Evolutionary conservation across 2,888 invertebrate species (phyloP).

Genomic region (Aricia artaxerxes): DNA sequence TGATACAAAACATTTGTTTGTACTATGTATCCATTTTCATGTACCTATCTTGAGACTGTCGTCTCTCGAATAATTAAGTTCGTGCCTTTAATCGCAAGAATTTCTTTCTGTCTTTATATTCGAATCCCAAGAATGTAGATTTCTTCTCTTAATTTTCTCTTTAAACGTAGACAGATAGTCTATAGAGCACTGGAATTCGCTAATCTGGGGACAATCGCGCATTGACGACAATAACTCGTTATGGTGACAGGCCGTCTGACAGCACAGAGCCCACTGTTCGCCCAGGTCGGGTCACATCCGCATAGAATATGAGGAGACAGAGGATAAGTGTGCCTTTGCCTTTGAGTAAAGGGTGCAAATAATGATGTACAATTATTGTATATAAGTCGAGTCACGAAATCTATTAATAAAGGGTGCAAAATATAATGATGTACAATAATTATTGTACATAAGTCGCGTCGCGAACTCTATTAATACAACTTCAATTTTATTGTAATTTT

Average conservation of each 20-base stretch:
- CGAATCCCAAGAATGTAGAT: not conserved
- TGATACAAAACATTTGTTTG: no score
- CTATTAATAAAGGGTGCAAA: no score
- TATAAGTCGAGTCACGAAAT: no score
- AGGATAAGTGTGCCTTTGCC: constrained; percentile 39
- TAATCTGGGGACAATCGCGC: not conserved
- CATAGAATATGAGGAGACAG: not conserved
- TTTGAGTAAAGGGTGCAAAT: no score
- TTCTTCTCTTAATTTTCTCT: not conserved
- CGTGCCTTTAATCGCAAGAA: not conserved
- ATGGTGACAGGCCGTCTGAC: constrained; percentile 77
- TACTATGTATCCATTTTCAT: no score
- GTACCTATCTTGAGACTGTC: not conserved
- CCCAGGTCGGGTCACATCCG: not conserved
- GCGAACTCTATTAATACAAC: no score
- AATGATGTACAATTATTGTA: no score
- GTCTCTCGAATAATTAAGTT: not conserved
- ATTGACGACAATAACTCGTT: constrained; percentile 45
- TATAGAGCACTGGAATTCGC: not conserved
- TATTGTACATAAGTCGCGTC: no score
- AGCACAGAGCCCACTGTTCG: constrained; percentile 47
- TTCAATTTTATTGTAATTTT: no score
- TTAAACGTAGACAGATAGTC: constrained; percentile 2
- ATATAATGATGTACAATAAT: no score
- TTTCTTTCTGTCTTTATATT: not conserved